Evolutionary conservation across 2,797 vertebrate species (phyloP).

Genomic region (Dryobates pubescens): DNA sequence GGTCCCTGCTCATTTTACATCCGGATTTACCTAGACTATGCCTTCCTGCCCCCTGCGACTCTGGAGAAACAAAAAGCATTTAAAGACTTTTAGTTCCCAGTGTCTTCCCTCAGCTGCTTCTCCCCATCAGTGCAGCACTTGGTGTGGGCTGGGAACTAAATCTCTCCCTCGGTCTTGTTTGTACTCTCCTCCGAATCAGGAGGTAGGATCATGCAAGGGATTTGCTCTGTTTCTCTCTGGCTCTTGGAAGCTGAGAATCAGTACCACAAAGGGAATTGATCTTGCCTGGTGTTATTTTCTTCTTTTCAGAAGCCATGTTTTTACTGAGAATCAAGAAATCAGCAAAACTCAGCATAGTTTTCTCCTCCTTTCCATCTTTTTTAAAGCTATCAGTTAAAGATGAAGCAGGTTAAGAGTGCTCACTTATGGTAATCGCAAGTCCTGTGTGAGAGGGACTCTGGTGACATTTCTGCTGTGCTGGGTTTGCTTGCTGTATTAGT

Average conservation of each 20-base stretch:
- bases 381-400: background rate
- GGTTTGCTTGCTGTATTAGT: constrained; percentile 5
- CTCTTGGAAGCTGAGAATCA: background rate
- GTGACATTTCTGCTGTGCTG: constrained; percentile 38
- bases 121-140: background rate
- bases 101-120: background rate
- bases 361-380: background rate
- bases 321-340: background rate
- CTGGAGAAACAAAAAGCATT: constrained; percentile 32
- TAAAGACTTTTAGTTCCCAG: background rate
- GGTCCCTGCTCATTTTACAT: constrained; percentile 68
- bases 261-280: background rate
- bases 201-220: background rate
- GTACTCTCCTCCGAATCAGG: background rate
- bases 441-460: background rate
- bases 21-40: constrained; percentile 60
- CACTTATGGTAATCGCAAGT: background rate
- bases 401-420: constrained; percentile 21
- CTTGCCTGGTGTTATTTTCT: background rate
- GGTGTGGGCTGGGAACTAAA: constrained; percentile 4
- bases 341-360: background rate
- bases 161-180: background rate
- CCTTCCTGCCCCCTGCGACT: constrained; percentile 6
- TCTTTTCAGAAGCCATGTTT: background rate
- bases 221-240: constrained; percentile 38